A percentile compares a stretch with the other conserved stretches of the same genome.
Evolutionary conservation across 2,113 vertebrate species (phyloP).

Genomic region (Xiphias gladius): DNA sequence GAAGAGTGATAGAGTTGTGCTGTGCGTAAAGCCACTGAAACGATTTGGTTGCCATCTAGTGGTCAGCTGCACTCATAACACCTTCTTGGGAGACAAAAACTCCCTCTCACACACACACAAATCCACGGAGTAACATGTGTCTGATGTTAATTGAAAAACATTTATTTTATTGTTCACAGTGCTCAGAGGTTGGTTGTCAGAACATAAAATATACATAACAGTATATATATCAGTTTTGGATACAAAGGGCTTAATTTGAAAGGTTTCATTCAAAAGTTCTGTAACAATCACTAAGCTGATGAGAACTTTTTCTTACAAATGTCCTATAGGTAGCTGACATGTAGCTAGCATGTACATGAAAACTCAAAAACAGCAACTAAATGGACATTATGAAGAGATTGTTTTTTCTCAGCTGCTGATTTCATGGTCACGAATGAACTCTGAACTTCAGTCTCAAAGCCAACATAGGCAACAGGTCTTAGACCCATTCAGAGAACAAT

Average conservation of each 20-base stretch:
- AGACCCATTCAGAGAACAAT: not conserved
- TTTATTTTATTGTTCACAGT: conserved; percentile 72
- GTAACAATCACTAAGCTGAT: not conserved
- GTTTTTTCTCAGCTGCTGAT: not conserved
- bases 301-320: not conserved
- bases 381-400: not conserved
- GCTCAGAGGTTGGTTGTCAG: conserved; percentile 64
- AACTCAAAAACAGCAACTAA: not conserved
- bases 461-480: too few species aligned
- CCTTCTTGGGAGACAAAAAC: not conserved
- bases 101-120: not conserved
- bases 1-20: not conserved
- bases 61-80: conserved; percentile 1
- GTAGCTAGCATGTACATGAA: not conserved
- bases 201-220: conserved; percentile 60
- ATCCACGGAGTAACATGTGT: not conserved
- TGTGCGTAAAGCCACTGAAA: not conserved
- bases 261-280: not conserved
- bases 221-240: conserved; percentile 39
- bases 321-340: not conserved
- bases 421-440: not conserved
- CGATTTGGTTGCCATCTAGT: conserved; percentile 63
- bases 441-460: not conserved
- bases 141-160: conserved; percentile 39
- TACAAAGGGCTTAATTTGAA: not conserved